Percentiles rank a stretch among this genome's conserved stretches.
Evolutionary conservation across 2,797 vertebrate genomes (phyloP).

Genomic region (Melopsittacus undulatus): DNA sequence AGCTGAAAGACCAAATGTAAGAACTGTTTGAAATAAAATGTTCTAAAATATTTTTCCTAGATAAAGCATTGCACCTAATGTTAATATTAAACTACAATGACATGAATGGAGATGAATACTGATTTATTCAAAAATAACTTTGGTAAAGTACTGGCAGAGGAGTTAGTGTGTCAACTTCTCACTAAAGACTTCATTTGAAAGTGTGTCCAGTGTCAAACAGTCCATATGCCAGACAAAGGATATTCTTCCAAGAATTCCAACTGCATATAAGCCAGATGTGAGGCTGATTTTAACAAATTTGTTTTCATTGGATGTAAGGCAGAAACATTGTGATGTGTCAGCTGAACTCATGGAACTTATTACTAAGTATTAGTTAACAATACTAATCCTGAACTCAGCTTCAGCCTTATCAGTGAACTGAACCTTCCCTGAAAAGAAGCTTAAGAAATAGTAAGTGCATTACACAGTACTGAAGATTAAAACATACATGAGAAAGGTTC

Average conservation of each 20-base stretch:
- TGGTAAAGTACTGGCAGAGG: slow-evolving; percentile 42
- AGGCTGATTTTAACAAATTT: slow-evolving; percentile 40
- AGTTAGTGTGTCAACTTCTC: slow-evolving; percentile 44
- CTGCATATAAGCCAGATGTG: slow-evolving; percentile 55
- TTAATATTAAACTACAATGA: slow-evolving; percentile 42
- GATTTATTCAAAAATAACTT: slow-evolving; percentile 46
- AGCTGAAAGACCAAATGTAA: background rate
- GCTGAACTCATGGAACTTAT: slow-evolving; percentile 38
- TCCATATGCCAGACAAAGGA: slow-evolving; percentile 6
- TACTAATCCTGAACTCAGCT: background rate
- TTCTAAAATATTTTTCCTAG: background rate
- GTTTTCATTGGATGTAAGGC: slow-evolving; percentile 47
- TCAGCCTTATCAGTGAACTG: slow-evolving; percentile 18
- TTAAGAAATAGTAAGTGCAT: background rate
- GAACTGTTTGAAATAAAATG: background rate
- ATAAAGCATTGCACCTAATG: background rate
- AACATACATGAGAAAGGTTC: background rate
- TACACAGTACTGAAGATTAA: background rate
- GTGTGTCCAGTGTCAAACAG: slow-evolving; percentile 40
- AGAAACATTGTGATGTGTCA: slow-evolving; percentile 56
- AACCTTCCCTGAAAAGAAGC: background rate
- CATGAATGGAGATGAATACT: slow-evolving; percentile 20
- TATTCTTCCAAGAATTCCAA: slow-evolving; percentile 66
- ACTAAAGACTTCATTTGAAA: slow-evolving; percentile 38
- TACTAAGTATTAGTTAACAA: slow-evolving; percentile 35